Evolutionary conservation across 53 echinoderm and acorn worm genomes (phyloP).

Genomic region (Echinometra lucunter): DNA sequence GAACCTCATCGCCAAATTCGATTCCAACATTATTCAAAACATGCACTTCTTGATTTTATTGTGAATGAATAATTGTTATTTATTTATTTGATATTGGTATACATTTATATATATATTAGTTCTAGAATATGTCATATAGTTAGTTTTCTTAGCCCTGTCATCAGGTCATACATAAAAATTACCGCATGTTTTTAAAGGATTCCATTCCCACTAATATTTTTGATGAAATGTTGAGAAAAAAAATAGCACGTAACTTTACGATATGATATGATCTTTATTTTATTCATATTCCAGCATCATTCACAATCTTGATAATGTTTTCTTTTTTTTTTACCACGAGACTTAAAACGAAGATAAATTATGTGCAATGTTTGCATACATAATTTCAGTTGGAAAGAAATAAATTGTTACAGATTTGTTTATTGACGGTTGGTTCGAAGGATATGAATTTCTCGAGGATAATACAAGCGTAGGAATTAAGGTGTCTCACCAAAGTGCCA

Average conservation of each 20-base stretch:
- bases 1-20: constrained; percentile 36
- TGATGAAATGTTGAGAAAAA: neutral
- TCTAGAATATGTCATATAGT: constrained; percentile 51
- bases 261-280: neutral
- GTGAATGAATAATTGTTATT: constrained; percentile 78
- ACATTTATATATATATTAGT: constrained; percentile 49
- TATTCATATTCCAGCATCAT: neutral
- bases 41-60: constrained; percentile 32
- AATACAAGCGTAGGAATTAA: constrained; percentile 3
- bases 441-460: neutral
- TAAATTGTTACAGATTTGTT: neutral
- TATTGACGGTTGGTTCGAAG: neutral
- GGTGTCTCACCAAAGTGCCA: constrained; percentile 71
- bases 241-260: neutral
- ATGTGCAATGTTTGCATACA: constrained; percentile 55
- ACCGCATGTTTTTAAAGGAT: neutral
- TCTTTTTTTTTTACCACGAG: neutral
- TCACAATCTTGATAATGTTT: neutral
- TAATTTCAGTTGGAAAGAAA: neutral
- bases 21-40: constrained; percentile 47
- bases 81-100: constrained; percentile 96
- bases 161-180: neutral
- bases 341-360: constrained; percentile 1
- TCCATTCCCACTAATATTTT: neutral
- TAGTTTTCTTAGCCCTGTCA: constrained; percentile 7